Conservation (phyloP, 2,888 invertebrate species). For the Drosophila bunnanda region DNA sequence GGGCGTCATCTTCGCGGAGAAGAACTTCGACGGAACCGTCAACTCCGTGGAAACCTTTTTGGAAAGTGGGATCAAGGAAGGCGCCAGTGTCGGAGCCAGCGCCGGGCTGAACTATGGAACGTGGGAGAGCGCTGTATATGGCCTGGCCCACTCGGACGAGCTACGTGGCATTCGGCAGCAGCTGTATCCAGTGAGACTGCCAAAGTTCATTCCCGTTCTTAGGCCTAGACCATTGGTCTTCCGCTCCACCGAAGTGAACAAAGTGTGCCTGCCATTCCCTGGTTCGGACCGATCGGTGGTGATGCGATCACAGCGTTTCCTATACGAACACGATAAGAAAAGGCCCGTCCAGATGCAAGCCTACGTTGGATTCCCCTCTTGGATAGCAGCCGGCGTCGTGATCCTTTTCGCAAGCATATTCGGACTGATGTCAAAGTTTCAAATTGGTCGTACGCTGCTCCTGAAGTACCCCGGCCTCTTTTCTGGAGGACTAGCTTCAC, state of each 20-base stretch:
- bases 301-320: conserved; percentile 91
- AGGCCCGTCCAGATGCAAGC: conserved; percentile 92
- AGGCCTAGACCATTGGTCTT: conserved; percentile 86
- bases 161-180: conserved; percentile 88
- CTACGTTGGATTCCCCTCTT: conserved; percentile 88
- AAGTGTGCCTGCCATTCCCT: conserved; percentile 91
- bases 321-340: conserved; percentile 88
- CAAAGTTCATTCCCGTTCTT: conserved; percentile 88
- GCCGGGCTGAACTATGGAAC: conserved; percentile 92
- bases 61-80: conserved; percentile 78
- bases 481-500: conserved; percentile 89
- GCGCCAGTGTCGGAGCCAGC: conserved; percentile 77
- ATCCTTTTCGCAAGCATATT: conserved; percentile 88
- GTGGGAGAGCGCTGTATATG: conserved; percentile 94
- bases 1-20: conserved; percentile 91
- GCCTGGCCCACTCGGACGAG: conserved; percentile 88
- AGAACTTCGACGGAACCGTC: conserved; percentile 90
- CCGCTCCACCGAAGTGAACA: conserved; percentile 83
- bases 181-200: conserved; percentile 88
- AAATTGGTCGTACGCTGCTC: conserved; percentile 88
- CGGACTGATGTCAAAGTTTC: conserved; percentile 87
- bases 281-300: conserved; percentile 94
- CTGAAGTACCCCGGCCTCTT: conserved; percentile 90
- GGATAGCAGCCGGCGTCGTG: conserved; percentile 85
- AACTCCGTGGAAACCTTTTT: conserved; percentile 92